Base-by-base conservation (phyloP, 2,888 invertebrate genomes). In the Apamea crenata region DNA sequence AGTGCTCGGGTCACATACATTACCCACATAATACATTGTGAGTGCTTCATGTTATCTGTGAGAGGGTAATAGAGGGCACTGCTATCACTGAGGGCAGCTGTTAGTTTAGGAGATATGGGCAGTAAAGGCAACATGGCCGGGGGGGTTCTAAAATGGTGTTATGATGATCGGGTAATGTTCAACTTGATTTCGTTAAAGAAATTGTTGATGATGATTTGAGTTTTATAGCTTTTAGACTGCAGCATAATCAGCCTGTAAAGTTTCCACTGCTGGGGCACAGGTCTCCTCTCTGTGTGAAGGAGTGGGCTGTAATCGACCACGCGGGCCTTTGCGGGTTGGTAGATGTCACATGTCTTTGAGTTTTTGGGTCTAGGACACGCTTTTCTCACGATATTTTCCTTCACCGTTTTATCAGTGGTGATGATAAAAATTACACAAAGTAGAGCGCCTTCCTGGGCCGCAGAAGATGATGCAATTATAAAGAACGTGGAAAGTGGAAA, bases 31-130 rank as follows among this genome's bases (percentile, higher is more conserved):
- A 90, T 91, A 88, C 88, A 88, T 79, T 82, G 82, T 75, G 84
- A 89, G 88, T 88, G 80, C 65, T 79, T 77, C 76, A 85, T 84
- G 88, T 89, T 90, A 91, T 91, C 91, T 88, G 79, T 78, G 66
- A 81, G 83, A 82, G 89, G 84, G 79, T 86, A 88, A 85, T 86
- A 88, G 87, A 84, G 88, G 86, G 84, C 88, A 88, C 72, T 56
- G 85, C 87, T 87, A 90, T 91, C 86, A 72, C 86, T 84, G 80
- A 83, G 85, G 79, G 87, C 88, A 79, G 86, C 87, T 86, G 81
- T 82, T 87, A 82, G 83, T 86, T 85, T 81, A 84, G 79, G 74
- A 84, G 82, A 86, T 90, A 90, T 74, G 81, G 68, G 50, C 67
- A 74, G 75, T 85, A 84, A 84, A 77, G 73, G 78, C 69, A 78